These are phyloP conservation scores for Stegodyphus dumicola DNA, from an alignment of 1,140 invertebrate genomes.

Conservation along the genomic window DNA sequence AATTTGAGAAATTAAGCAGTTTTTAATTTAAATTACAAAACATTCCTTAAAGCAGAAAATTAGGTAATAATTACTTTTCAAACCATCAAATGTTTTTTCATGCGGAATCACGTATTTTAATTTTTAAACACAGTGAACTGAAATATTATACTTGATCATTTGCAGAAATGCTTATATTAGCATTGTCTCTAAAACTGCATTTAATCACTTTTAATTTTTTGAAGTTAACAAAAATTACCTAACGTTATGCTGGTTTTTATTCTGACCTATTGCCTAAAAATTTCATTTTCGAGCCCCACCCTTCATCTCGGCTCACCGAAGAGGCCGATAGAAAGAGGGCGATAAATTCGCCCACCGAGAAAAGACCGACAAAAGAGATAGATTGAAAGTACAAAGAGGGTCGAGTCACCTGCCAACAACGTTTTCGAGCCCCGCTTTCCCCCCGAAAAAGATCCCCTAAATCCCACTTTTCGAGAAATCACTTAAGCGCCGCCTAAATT, in stretches of 20 bases:
- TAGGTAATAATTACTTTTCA: too few relatives aligned
- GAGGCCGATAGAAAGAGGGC: neutral
- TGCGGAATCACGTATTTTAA: too few relatives aligned
- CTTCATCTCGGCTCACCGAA: neutral
- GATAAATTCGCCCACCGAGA: slow-evolving; percentile 22
- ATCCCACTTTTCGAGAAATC: slow-evolving; percentile 61
- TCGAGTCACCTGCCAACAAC: slow-evolving; percentile 57
- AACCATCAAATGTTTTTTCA: too few relatives aligned
- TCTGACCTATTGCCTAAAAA: slow-evolving; percentile 9
- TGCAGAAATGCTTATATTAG: too few relatives aligned
- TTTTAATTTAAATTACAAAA: too few relatives aligned
- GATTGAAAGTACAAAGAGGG: slow-evolving; percentile 45
- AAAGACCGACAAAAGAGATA: slow-evolving; percentile 30
- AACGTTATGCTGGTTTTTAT: neutral
- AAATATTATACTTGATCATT: too few relatives aligned
- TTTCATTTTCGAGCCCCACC: neutral
- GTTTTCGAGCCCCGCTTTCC: slow-evolving; percentile 10
- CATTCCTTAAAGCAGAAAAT: too few relatives aligned
- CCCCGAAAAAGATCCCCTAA: slow-evolving; percentile 51
- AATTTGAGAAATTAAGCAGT: too few relatives aligned
- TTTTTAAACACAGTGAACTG: too few relatives aligned
- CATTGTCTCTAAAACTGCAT: too few relatives aligned
- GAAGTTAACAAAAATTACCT: neutral
- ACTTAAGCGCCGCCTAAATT: slow-evolving; percentile 60
- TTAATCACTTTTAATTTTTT: neutral